A percentile compares a stretch with the other conserved stretches of the same genome.
These are phyloP conservation scores for Epizoanthus fatuus DNA, from an alignment of 92 coral and sea anemone species.

Conservation along the genomic window DNA sequence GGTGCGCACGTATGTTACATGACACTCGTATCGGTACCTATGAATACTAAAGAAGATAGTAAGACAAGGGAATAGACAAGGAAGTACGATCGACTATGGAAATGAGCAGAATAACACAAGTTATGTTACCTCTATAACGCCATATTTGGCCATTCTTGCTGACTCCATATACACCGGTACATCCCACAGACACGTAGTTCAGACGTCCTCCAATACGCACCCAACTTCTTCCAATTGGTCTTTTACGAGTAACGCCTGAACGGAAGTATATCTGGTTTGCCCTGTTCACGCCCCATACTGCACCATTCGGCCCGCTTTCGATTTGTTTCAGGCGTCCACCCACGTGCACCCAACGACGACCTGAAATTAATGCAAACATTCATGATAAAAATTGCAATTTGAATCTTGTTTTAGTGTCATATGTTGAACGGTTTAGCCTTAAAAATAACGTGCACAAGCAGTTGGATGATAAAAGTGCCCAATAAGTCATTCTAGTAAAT, in stretches of 20 bases:
- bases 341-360: background rate
- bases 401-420: too few relatives aligned
- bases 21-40: too few relatives aligned
- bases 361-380: background rate
- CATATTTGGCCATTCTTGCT: background rate
- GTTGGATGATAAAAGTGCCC: too few relatives aligned
- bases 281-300: background rate
- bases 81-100: too few relatives aligned
- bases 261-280: constrained; percentile 27
- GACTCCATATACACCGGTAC: constrained; percentile 14
- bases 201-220: constrained; percentile 19
- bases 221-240: constrained; percentile 28
- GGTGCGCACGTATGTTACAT: too few relatives aligned
- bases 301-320: constrained; percentile 20
- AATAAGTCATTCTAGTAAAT: too few relatives aligned
- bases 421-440: too few relatives aligned
- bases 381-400: too few relatives aligned
- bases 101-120: too few relatives aligned
- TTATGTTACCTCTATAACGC: constrained; percentile 16
- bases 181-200: constrained; percentile 19
- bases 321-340: constrained; percentile 15
- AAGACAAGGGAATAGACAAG: too few relatives aligned
- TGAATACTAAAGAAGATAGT: too few relatives aligned
- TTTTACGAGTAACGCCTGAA: constrained; percentile 30
- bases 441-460: too few relatives aligned